Evolutionary conservation across 2,113 vertebrate genomes (phyloP).

Genomic region (Rallus limicola): DNA sequence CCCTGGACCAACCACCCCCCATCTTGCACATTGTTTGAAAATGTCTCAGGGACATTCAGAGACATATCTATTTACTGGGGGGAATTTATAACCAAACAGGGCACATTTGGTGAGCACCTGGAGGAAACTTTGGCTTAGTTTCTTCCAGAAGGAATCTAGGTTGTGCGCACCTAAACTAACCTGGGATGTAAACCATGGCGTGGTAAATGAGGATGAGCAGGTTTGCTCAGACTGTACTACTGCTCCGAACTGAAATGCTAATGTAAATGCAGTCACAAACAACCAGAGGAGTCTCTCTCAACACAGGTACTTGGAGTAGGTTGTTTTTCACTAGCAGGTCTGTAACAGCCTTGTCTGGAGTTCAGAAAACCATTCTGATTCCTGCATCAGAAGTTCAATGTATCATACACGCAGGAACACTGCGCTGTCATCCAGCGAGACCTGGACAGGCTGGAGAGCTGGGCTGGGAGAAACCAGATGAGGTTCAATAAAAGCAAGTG

Average conservation of each 20-base stretch:
- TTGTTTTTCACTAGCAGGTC: background rate
- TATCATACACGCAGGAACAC: too few relatives aligned
- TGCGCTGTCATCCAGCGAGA: too few relatives aligned
- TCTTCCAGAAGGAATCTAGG: background rate
- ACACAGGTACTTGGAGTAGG: background rate
- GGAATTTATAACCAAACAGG: background rate
- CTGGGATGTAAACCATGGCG: background rate
- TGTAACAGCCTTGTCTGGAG: background rate
- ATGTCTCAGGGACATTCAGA: background rate
- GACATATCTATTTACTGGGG: background rate
- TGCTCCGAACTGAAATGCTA: background rate
- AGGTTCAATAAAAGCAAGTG: too few relatives aligned
- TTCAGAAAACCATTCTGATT: background rate
- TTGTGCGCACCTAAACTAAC: background rate
- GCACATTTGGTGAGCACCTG: background rate
- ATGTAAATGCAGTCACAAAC: background rate
- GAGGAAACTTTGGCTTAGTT: background rate
- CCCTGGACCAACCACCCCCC: background rate
- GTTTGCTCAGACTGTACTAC: background rate
- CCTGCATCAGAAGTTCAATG: background rate
- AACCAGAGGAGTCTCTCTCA: background rate
- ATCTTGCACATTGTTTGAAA: background rate
- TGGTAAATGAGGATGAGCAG: background rate
- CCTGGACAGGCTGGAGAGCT: too few relatives aligned
- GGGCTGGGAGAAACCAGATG: too few relatives aligned